Evolutionary conservation across 2,797 vertebrate genomes (phyloP).

Genomic region (Oreochromis grahami): DNA sequence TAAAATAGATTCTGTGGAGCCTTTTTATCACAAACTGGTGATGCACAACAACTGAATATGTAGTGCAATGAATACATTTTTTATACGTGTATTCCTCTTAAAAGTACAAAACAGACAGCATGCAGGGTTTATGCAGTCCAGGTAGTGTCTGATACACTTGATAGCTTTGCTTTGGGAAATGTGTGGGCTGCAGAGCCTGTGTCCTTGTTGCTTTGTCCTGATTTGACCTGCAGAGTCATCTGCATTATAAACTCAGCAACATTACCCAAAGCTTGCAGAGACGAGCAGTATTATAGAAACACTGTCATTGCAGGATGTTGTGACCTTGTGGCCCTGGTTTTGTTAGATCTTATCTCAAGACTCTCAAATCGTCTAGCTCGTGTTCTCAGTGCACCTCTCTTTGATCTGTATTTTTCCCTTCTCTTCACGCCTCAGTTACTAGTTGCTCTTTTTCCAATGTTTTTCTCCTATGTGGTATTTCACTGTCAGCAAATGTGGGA

Average conservation of each 20-base stretch:
- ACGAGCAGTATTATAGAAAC: conserved; percentile 26
- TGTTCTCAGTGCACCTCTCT: not conserved
- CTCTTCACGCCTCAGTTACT: not conserved
- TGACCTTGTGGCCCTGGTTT: conserved; percentile 26
- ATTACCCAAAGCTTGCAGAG: conserved; percentile 3
- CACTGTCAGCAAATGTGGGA: conserved; percentile 1
- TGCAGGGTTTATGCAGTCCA: not conserved
- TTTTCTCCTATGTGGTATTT: conserved; percentile 1
- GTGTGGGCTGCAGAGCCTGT: not conserved
- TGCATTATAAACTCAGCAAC: conserved; percentile 37
- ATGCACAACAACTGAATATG: not conserved
- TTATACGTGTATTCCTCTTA: not conserved
- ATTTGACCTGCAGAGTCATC: conserved; percentile 33
- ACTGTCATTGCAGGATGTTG: conserved; percentile 18
- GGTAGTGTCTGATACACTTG: not conserved
- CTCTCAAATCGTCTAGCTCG: not conserved
- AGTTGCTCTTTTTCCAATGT: not conserved
- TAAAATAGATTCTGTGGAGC: not conserved
- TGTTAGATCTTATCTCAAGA: not conserved
- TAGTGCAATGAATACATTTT: not conserved
- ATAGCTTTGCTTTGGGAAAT: conserved; percentile 6
- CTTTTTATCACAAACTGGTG: not conserved
- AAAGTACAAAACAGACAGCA: not conserved
- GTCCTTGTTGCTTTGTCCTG: conserved; percentile 47
- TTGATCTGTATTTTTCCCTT: not conserved